These are phyloP conservation scores for Haliclona indistincta DNA, from an alignment of 37 sponge, comb jelly and placozoan species.

Conservation along the genomic window DNA sequence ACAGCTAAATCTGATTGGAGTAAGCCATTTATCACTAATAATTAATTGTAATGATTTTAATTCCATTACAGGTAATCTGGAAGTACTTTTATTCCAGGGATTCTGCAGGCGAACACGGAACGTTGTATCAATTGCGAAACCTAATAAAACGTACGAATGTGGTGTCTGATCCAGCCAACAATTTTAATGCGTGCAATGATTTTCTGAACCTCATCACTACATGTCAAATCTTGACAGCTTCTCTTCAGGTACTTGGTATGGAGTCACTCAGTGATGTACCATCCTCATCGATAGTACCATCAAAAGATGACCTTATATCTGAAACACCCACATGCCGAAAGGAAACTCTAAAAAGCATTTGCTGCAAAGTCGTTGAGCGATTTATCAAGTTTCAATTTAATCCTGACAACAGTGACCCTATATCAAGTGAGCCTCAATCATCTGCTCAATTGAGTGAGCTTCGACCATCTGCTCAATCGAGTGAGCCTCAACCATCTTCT, in stretches of 20 bases:
- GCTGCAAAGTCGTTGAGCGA: no score
- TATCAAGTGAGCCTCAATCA: no score
- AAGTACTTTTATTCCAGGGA: slow-evolving; percentile 31
- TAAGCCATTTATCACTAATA: not conserved
- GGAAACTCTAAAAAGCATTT: no score
- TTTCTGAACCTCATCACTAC: not conserved
- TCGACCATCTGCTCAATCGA: no score
- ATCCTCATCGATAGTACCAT: slow-evolving; percentile 3
- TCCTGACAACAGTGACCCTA: no score
- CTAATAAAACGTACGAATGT: not conserved
- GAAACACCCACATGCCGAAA: no score
- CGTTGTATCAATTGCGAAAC: slow-evolving; percentile 2
- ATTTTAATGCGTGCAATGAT: not conserved
- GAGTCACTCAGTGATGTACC: slow-evolving; percentile 16
- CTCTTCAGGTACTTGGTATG: not conserved
- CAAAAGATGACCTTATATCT: no score
- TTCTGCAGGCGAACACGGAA: slow-evolving; percentile 24
- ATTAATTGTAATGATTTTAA: not conserved
- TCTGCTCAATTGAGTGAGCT: no score
- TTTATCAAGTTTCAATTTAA: no score
- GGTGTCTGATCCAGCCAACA: not conserved
- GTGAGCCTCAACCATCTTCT: no score
- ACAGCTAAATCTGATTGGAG: not conserved
- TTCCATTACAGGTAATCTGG: slow-evolving; percentile 36
- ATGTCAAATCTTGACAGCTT: not conserved